Percentiles rank a stretch among this genome's conserved stretches.
Conservation (phyloP, 1,140 invertebrate genomes). For the Augochlora pura region DNA sequence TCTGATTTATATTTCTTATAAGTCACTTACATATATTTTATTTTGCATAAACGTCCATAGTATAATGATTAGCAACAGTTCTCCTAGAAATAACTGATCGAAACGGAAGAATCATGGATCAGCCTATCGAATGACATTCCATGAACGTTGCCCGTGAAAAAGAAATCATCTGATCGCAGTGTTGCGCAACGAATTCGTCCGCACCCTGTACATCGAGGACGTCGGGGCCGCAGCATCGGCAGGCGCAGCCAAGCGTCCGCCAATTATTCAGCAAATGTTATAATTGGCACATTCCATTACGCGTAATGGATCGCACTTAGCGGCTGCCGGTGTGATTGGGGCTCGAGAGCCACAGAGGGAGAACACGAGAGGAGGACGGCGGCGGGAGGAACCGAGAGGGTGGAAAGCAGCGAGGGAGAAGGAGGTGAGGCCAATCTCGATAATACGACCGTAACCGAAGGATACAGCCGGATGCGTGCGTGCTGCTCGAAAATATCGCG, state of each 20-base stretch:
- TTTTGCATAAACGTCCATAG: too few species aligned
- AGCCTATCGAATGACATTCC: too few species aligned
- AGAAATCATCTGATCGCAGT: background rate
- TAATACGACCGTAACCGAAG: conserved; percentile 65
- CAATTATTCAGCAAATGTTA: conserved; percentile 80
- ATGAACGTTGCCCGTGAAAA: background rate
- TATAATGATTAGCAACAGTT: too few species aligned
- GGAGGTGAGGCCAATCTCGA: conserved; percentile 69
- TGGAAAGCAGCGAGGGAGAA: conserved; percentile 20
- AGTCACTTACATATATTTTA: too few species aligned
- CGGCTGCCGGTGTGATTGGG: conserved; percentile 72
- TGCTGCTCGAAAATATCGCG: conserved; percentile 43
- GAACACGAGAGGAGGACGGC: conserved; percentile 32
- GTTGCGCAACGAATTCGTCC: background rate
- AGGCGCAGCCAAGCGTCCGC: conserved; percentile 65
- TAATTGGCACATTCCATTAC: conserved; percentile 80
- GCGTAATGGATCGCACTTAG: conserved; percentile 79
- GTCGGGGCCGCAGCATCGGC: conserved; percentile 47
- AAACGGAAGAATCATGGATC: too few species aligned
- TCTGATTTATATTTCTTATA: too few species aligned
- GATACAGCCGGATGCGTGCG: conserved; percentile 52
- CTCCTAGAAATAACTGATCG: too few species aligned
- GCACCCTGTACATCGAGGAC: conserved; percentile 42
- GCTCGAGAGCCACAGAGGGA: conserved; percentile 48
- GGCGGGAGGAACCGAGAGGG: conserved; percentile 4